Conservation (phyloP, 2,888 invertebrate genomes). For the Caenorhabditis sp. region DNA sequence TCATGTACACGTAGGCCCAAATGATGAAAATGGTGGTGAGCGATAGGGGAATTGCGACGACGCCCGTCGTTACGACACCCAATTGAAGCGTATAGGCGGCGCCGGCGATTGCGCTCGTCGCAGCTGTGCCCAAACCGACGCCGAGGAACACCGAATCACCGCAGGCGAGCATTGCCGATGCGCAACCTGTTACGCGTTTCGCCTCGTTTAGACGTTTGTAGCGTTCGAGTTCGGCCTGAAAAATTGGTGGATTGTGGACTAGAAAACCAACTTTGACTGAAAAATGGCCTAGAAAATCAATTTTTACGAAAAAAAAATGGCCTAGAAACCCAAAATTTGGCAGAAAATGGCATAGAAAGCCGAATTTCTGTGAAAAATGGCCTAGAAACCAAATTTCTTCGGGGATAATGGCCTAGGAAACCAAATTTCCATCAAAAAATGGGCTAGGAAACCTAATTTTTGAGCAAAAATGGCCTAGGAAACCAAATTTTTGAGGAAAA, state of each 20-base stretch:
- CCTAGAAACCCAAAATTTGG: neutral
- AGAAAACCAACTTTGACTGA: too few relatives aligned
- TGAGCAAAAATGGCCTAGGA: neutral
- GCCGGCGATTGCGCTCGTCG: conserved; percentile 61
- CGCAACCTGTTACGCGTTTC: conserved; percentile 61
- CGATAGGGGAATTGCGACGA: conserved; percentile 68
- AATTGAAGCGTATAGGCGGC: conserved; percentile 64
- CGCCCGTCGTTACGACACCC: conserved; percentile 66
- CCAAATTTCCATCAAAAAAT: conserved; percentile 1
- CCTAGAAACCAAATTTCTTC: neutral
- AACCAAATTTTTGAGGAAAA: too few relatives aligned
- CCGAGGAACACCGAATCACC: conserved; percentile 68
- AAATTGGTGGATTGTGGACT: conserved; percentile 4
- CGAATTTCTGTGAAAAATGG: conserved; percentile 6
- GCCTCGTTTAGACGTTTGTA: conserved; percentile 67
- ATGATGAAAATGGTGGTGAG: conserved; percentile 64
- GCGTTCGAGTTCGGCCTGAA: conserved; percentile 66
- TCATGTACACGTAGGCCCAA: conserved; percentile 65
- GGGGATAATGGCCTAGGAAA: too few relatives aligned
- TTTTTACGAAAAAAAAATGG: conserved; percentile 1
- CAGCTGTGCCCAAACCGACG: conserved; percentile 56
- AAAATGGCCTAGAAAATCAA: neutral
- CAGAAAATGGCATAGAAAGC: conserved; percentile 1
- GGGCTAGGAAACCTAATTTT: conserved; percentile 1
- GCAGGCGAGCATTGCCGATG: conserved; percentile 65